Evolutionary conservation across 1,140 invertebrate genomes (phyloP).

Genomic region (Dendrolimus kikuchii): DNA sequence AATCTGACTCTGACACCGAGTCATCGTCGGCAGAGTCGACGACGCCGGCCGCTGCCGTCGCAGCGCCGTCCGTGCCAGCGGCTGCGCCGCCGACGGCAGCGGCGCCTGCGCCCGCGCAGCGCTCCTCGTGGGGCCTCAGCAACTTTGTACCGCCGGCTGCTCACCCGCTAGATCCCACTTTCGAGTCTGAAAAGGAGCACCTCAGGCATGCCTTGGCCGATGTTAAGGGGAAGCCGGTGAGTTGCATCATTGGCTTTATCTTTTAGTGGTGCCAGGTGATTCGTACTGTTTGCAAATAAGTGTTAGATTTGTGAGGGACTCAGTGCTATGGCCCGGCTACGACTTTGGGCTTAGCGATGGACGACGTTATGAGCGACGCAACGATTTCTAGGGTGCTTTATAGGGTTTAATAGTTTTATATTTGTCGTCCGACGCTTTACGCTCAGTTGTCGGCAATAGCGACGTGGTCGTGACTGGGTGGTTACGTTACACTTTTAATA

Average conservation of each 20-base stretch:
- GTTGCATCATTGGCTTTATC: conserved; percentile 5
- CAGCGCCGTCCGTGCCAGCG: conserved; percentile 30
- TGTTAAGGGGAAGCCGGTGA: conserved; percentile 60
- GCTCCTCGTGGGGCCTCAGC: conserved; percentile 53
- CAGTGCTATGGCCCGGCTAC: too few species aligned
- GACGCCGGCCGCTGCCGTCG: conserved; percentile 20
- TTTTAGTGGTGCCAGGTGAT: too few species aligned
- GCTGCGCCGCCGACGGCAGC: conserved; percentile 31
- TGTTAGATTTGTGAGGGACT: too few species aligned
- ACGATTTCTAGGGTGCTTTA: too few species aligned
- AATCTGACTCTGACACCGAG: conserved; percentile 56
- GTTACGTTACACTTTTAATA: too few species aligned
- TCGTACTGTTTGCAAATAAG: too few species aligned
- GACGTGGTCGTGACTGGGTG: too few species aligned
- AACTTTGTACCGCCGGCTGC: conserved; percentile 60
- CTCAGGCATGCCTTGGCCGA: conserved; percentile 64
- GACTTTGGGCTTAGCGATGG: too few species aligned
- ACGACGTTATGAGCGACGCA: too few species aligned
- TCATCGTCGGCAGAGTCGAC: conserved; percentile 59
- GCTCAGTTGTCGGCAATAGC: too few species aligned
- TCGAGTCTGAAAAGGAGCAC: conserved; percentile 54
- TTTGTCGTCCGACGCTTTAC: too few species aligned
- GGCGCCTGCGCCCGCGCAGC: conserved; percentile 32
- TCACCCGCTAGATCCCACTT: conserved; percentile 52
- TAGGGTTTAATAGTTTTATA: too few species aligned